These are phyloP conservation scores for Lymantria dispar DNA, from an alignment of 2,888 invertebrate species.

Conservation along the genomic window DNA sequence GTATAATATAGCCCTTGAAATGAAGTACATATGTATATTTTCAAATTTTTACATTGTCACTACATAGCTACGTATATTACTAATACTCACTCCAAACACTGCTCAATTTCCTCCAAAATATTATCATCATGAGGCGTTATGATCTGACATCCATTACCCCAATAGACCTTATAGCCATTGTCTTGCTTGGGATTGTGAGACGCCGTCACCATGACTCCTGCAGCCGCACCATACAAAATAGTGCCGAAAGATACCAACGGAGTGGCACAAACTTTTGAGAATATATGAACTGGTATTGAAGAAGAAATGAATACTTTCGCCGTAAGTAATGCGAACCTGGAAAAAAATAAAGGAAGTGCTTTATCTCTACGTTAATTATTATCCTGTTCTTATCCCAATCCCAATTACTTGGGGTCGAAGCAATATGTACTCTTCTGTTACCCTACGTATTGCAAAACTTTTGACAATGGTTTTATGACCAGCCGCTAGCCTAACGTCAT, in stretches of 20 bases:
- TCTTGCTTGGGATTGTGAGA: constrained; percentile 98
- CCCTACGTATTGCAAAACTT: too few relatives aligned
- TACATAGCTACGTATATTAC: too few relatives aligned
- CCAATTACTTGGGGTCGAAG: too few relatives aligned
- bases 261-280: constrained; percentile 91
- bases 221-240: constrained; percentile 86
- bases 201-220: constrained; percentile 97
- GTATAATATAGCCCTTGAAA: too few relatives aligned
- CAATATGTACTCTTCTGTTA: too few relatives aligned
- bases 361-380: too few relatives aligned
- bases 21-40: too few relatives aligned
- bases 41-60: too few relatives aligned
- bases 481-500: too few relatives aligned
- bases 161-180: constrained; percentile 99
- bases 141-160: constrained; percentile 97
- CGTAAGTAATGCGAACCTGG: constrained; percentile 94
- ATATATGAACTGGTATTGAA: constrained; percentile 91
- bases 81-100: constrained; percentile 84
- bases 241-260: constrained; percentile 96
- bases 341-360: too few relatives aligned
- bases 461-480: too few relatives aligned
- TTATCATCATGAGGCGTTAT: constrained; percentile 94
- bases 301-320: constrained; percentile 90
- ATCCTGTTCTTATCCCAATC: too few relatives aligned
- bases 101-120: constrained; percentile 90